phyloP scores from a whole-genome alignment of 1,140 invertebrate genomes.

The Ruditapes philippinarum region DNA sequence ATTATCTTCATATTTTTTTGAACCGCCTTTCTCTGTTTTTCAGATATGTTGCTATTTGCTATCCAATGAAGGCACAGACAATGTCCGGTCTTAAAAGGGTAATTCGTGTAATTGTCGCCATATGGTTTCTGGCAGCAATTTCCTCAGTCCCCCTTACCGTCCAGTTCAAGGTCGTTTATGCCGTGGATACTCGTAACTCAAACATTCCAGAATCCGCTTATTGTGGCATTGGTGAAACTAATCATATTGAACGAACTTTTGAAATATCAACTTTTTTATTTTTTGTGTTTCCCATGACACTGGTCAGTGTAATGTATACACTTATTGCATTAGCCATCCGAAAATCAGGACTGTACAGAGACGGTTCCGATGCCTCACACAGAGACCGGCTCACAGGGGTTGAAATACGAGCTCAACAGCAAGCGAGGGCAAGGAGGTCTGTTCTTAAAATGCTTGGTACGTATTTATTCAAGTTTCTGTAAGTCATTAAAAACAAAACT shows the following conservation, averaged over 20 bases:
- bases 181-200: constrained; percentile 65
- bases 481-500: too few species aligned
- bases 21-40: too few species aligned
- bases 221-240: constrained; percentile 80
- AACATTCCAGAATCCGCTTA: constrained; percentile 77
- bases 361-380: constrained; percentile 62
- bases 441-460: constrained; percentile 84
- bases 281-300: constrained; percentile 86
- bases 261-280: constrained; percentile 85
- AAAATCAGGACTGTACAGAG: constrained; percentile 65
- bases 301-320: constrained; percentile 86
- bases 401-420: constrained; percentile 56
- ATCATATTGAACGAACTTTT: constrained; percentile 78
- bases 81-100: constrained; percentile 94
- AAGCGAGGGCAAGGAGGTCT: constrained; percentile 75
- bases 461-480: constrained; percentile 39
- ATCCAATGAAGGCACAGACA: constrained; percentile 95
- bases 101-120: constrained; percentile 91
- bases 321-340: constrained; percentile 85
- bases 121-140: constrained; percentile 93
- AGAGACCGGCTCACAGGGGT: constrained; percentile 64
- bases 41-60: constrained; percentile 93
- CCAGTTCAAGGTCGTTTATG: constrained; percentile 78
- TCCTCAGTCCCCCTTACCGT: constrained; percentile 91
- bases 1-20: too few species aligned